Conservation (phyloP, 2,113 vertebrate genomes). For the Elachura formosa region DNA sequence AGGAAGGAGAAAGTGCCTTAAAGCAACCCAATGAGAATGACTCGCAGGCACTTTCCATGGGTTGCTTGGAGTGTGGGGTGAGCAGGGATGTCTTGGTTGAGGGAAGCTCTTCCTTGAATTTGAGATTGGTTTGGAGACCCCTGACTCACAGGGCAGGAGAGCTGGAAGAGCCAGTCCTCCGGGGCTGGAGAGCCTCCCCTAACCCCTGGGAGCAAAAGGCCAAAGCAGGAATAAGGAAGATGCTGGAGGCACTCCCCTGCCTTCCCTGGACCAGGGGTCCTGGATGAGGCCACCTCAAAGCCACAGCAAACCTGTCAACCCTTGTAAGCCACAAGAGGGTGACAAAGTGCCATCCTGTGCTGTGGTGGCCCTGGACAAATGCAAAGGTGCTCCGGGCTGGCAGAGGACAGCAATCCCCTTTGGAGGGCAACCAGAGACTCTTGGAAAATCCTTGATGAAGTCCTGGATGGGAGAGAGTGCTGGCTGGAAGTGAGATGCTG, state of each 20-base stretch:
- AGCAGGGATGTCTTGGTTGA: neutral
- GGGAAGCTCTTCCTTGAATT: neutral
- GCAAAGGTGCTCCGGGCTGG: neutral
- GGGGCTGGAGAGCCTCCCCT: accelerated
- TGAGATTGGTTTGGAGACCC: neutral
- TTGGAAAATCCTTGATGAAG: neutral
- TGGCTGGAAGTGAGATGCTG: neutral
- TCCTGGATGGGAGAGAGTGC: neutral
- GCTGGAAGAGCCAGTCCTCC: accelerated
- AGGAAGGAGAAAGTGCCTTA: neutral
- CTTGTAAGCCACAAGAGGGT: conserved; percentile 52
- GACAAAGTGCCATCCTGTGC: conserved; percentile 50
- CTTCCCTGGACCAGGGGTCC: neutral
- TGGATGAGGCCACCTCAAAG: neutral
- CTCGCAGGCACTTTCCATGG: neutral
- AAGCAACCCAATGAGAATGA: neutral
- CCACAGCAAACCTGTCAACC: neutral
- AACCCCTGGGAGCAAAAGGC: neutral
- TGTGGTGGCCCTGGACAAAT: conserved; percentile 13
- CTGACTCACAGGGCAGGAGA: neutral
- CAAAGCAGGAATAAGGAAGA: neutral
- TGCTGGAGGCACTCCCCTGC: neutral
- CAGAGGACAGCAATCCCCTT: neutral
- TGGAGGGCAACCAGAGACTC: neutral
- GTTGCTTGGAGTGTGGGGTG: neutral